Base-by-base conservation (phyloP, 2,888 invertebrate species). In the Chironomus riparius region DNA sequence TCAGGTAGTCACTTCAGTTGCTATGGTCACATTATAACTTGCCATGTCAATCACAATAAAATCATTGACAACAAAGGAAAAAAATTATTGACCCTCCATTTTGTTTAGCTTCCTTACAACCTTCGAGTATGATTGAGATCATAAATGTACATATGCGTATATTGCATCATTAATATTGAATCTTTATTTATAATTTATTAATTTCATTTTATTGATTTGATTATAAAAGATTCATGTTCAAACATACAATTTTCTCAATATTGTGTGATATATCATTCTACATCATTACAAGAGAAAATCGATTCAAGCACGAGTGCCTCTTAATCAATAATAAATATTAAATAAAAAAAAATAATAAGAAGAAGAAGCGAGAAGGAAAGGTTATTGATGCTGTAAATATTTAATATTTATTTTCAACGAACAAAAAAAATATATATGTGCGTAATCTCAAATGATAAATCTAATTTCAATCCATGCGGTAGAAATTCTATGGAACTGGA, bases 311-410 rank as follows among this genome's bases (percentile, higher is more conserved):
- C 56, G 56, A 56, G 56, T 56, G 56, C 15, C 18, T 56, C 56
- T 56, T 56, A 56, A 56, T 56, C 56, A 56, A 56, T 56, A 56
- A 56, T 56, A 56, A 38, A 56, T 56, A 56, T 18, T 56, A 56
- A 56, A 56, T n/a, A 56, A 24, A 65, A 21, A 62, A 62, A 10
- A 65, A 24, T 21, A 65, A 65, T 4, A 22, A 24, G 65, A 65
- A 21, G 7, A 56, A 56, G 56, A 6, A 56, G 15, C 56, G 18
- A 56, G 56, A 15, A 56, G 15, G 62, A 62, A 62, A 65, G 65
- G 56, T 56, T 56, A 56, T 56, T 56, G 56, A 65, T 65, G 65
- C 65, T 65, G 65, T 65, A 65, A 65, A 65, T 65, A 65, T 65
- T 65, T 65, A 65, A 65, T 65, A 65, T 21, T 13, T 65, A 22